Conservation (phyloP, 2,888 invertebrate genomes). For the Leucania comma region DNA sequence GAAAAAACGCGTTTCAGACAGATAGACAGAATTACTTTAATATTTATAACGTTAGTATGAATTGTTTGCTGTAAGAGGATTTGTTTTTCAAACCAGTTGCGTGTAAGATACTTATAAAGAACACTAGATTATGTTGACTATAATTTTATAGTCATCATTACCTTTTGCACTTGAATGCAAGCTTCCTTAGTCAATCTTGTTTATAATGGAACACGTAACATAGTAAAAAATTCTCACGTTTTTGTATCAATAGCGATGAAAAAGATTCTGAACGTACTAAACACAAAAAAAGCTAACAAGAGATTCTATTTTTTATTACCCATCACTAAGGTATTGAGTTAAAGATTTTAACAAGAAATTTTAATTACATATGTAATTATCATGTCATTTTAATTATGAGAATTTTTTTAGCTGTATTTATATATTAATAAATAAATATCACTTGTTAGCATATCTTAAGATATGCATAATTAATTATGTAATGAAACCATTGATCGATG, state of each 20-base stretch:
- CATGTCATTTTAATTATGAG: background rate
- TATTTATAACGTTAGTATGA: constrained; percentile 20
- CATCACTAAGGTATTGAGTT: background rate
- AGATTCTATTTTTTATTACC: background rate
- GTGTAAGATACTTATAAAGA: background rate
- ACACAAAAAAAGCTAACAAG: background rate
- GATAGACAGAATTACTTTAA: too few relatives aligned
- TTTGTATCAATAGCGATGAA: constrained; percentile 8
- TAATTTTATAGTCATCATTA: too few relatives aligned
- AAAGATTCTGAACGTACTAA: background rate
- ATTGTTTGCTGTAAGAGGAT: constrained; percentile 1
- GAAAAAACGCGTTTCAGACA: too few relatives aligned
- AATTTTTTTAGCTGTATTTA: too few relatives aligned
- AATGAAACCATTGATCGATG: too few relatives aligned
- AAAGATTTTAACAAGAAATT: background rate
- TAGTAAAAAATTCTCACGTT: constrained; percentile 7
- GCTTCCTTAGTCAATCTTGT: background rate
- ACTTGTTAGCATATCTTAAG: too few relatives aligned
- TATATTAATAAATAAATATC: too few relatives aligned
- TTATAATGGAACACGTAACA: background rate
- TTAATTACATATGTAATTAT: background rate
- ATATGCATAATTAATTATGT: too few relatives aligned
- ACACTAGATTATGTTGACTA: too few relatives aligned
- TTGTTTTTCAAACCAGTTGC: constrained; percentile 40
- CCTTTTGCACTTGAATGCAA: background rate